These are phyloP conservation scores for Aviceda subcristata DNA, from an alignment of 2,113 vertebrate genomes.

Conservation along the genomic window DNA sequence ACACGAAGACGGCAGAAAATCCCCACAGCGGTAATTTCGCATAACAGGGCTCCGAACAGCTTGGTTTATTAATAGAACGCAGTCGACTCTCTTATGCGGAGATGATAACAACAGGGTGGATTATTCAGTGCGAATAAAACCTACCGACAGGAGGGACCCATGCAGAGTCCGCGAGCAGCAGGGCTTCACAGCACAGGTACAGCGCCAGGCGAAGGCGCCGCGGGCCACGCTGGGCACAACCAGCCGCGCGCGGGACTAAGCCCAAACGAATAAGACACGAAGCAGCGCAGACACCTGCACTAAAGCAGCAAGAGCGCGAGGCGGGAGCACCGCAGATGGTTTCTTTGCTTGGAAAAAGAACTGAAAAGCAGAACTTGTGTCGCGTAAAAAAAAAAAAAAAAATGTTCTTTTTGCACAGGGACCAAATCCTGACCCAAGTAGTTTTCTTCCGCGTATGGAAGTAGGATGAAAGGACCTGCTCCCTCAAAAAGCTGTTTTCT, in stretches of 20 bases:
- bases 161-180: not conserved
- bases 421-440: not conserved
- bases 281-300: conserved; percentile 47
- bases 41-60: not conserved
- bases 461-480: not conserved
- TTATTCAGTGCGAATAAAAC: not conserved
- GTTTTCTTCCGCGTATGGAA: not conserved
- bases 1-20: not conserved
- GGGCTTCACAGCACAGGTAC: not conserved
- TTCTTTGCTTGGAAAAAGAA: not conserved
- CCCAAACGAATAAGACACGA: not conserved
- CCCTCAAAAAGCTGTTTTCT: not conserved
- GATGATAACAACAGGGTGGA: not conserved
- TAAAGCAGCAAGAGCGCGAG: not conserved
- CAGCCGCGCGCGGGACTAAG: not conserved
- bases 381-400: not conserved
- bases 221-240: not conserved
- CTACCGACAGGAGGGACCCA: not conserved
- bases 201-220: not conserved
- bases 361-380: not conserved
- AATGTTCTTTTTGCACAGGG: not conserved
- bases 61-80: not conserved
- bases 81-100: not conserved
- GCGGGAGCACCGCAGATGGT: conserved; percentile 32
- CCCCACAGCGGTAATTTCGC: not conserved